A percentile compares a stretch with the other conserved stretches of the same genome.
Evolutionary conservation across 2,888 invertebrate genomes (phyloP).

Genomic region (Nineta flava): DNA sequence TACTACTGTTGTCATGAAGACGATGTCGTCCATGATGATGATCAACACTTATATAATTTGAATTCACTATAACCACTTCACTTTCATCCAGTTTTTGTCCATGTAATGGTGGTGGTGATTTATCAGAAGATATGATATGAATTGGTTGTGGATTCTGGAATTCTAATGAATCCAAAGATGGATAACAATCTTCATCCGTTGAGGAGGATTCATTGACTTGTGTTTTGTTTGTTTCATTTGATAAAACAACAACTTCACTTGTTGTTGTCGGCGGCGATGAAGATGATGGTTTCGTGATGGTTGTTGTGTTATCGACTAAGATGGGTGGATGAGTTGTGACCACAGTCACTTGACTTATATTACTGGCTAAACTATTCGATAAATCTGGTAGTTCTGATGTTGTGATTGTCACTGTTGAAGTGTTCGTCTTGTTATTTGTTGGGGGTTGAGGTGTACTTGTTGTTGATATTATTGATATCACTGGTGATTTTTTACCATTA

Average conservation of each 20-base stretch:
- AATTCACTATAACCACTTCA: slow-evolving; percentile 63
- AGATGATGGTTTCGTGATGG: slow-evolving; percentile 18
- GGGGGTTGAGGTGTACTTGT: slow-evolving; percentile 12
- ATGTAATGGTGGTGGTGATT: slow-evolving; percentile 16
- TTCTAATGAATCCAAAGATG: slow-evolving; percentile 60
- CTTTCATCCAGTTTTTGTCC: slow-evolving; percentile 69
- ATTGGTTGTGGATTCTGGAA: slow-evolving; percentile 29
- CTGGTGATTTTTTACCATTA: slow-evolving; percentile 2
- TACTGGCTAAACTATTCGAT: slow-evolving; percentile 59
- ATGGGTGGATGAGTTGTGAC: slow-evolving; percentile 77
- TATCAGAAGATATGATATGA: slow-evolving; percentile 17
- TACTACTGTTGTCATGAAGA: slow-evolving; percentile 36
- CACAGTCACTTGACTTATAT: slow-evolving; percentile 65
- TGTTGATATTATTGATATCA: slow-evolving; percentile 21
- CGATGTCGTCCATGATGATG: slow-evolving; percentile 28
- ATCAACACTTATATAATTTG: slow-evolving; percentile 46
- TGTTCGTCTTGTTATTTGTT: slow-evolving; percentile 24
- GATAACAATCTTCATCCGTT: slow-evolving; percentile 55
- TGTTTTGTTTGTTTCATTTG: slow-evolving; percentile 59
- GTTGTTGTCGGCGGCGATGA: slow-evolving; percentile 29
- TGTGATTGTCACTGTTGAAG: slow-evolving; percentile 34
- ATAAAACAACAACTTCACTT: slow-evolving; percentile 62
- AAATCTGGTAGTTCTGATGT: slow-evolving; percentile 37
- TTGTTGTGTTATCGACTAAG: slow-evolving; percentile 43
- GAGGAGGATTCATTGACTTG: slow-evolving; percentile 48